These are phyloP conservation scores for Palaemon carinicauda DNA, from an alignment of 1,140 invertebrate genomes.

Conservation along the genomic window DNA sequence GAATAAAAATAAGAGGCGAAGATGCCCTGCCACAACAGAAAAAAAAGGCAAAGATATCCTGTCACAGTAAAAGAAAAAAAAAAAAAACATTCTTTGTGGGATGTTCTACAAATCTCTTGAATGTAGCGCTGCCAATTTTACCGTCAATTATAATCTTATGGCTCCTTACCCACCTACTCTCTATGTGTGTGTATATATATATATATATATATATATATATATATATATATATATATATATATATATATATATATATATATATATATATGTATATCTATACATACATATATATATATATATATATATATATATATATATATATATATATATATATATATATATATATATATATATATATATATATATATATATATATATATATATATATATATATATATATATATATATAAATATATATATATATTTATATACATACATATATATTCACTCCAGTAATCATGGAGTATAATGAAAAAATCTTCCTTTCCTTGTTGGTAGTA, in stretches of 20 bases:
- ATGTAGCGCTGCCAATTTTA: no score
- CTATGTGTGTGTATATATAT: not conserved
- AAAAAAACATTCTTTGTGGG: no score
- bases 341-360: not conserved
- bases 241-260: not conserved
- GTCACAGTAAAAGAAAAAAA: no score
- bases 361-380: not conserved
- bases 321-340: slow-evolving; percentile 2
- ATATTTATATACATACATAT: not conserved
- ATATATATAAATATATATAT: not conserved
- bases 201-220: slow-evolving; percentile 2
- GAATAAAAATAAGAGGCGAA: no score
- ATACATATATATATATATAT: not conserved
- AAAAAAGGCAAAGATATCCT: no score
- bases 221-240: slow-evolving; percentile 2
- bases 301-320: not conserved
- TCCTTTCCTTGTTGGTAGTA: no score
- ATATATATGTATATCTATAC: not conserved
- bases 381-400: not conserved
- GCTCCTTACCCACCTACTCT: no score
- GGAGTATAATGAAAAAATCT: no score
- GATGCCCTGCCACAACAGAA: no score
- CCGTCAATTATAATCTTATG: no score
- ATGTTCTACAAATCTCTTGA: no score
- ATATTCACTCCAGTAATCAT: not conserved